Percentiles rank a stretch among this genome's conserved stretches.
Conservation (phyloP, 2,797 vertebrate species). For the Sebastes oblongus region DNA sequence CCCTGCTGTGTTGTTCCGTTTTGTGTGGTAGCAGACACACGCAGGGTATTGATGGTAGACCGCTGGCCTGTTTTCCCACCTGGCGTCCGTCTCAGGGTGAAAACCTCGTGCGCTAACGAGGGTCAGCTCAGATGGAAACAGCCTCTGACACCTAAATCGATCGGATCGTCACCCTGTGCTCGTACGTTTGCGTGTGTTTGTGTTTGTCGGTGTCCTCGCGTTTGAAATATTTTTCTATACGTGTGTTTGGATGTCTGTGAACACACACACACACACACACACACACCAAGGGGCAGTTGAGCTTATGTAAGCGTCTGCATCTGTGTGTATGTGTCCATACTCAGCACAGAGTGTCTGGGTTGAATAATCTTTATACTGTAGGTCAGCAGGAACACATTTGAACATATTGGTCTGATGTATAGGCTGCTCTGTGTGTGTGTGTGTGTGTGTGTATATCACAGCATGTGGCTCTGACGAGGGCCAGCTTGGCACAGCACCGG, state of each 20-base stretch:
- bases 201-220: neutral
- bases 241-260: neutral
- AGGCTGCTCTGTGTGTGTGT: slow-evolving; percentile 12
- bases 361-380: slow-evolving; percentile 33
- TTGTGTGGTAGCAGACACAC: neutral
- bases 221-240: neutral
- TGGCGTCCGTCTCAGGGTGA: slow-evolving; percentile 2
- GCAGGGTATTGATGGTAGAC: neutral
- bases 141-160: slow-evolving; percentile 26
- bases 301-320: slow-evolving; percentile 13
- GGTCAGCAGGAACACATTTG: slow-evolving; percentile 52
- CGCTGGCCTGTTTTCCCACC: slow-evolving; percentile 14
- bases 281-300: neutral
- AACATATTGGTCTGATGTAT: slow-evolving; percentile 49
- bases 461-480: slow-evolving; percentile 57
- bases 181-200: neutral
- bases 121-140: slow-evolving; percentile 23
- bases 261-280: neutral
- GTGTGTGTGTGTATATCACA: slow-evolving; percentile 29
- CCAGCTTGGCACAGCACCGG: slow-evolving; percentile 64
- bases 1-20: neutral
- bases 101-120: neutral
- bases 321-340: neutral
- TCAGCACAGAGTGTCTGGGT: slow-evolving; percentile 21
- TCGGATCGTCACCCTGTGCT: slow-evolving; percentile 1